Evolutionary conservation across 23 tunicate species (phyloP).

Genomic region (Styela plicata): DNA sequence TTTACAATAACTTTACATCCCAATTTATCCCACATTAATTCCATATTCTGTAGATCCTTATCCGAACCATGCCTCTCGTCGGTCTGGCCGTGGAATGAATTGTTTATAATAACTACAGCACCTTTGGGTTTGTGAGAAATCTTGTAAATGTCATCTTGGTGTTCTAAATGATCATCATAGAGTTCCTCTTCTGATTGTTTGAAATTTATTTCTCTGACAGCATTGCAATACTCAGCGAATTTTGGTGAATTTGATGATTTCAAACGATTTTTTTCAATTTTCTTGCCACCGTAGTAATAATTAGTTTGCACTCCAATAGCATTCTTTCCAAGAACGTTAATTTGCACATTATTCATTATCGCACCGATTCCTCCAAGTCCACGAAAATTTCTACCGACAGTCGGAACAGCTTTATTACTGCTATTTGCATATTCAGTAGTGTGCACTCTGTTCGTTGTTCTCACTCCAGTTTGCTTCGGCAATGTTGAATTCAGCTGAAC

Average conservation of each 20-base stretch:
- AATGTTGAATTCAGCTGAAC: neutral
- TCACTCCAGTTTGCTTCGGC: neutral
- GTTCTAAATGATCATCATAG: slow-evolving; percentile 22
- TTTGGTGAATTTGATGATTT: neutral
- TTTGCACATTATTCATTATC: neutral
- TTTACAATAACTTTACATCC: slow-evolving; percentile 25
- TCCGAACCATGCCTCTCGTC: slow-evolving; percentile 36
- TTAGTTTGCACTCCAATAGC: slow-evolving; percentile 13
- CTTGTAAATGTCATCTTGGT: slow-evolving; percentile 19
- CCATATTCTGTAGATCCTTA: slow-evolving; percentile 33
- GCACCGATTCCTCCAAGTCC: neutral
- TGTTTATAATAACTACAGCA: slow-evolving; percentile 44
- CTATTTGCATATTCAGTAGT: neutral
- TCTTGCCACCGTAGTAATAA: neutral
- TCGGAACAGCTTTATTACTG: neutral
- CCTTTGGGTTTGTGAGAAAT: slow-evolving; percentile 41
- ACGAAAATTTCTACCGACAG: neutral
- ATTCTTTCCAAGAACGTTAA: neutral
- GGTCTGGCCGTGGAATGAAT: slow-evolving; percentile 12
- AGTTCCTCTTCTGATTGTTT: neutral
- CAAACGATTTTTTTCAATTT: neutral
- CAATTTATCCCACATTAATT: slow-evolving; percentile 31
- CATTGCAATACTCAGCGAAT: slow-evolving; percentile 1
- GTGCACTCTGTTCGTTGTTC: neutral
- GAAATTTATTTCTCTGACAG: neutral